These are phyloP conservation scores for Lagocephalus sceleratus DNA, from an alignment of 2,797 vertebrate species.

Conservation along the genomic window DNA sequence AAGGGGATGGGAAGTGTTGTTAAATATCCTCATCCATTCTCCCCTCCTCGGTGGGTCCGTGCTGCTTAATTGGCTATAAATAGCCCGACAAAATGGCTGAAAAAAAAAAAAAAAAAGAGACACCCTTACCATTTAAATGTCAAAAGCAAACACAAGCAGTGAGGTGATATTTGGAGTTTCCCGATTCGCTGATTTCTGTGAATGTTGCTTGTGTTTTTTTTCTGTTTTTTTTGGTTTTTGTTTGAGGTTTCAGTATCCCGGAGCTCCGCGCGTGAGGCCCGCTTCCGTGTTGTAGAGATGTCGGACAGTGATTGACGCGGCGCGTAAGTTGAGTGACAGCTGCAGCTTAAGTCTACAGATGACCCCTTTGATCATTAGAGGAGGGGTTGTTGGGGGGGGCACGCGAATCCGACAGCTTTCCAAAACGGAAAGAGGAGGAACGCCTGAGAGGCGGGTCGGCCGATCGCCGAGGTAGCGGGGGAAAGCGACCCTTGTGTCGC, in stretches of 20 bases:
- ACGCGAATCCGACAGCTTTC: conserved; percentile 53
- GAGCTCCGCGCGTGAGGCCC: background rate
- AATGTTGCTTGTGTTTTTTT: too few species aligned
- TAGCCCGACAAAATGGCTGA: conserved; percentile 62
- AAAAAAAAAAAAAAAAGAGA: conserved; percentile 41
- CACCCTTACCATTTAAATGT: conserved; percentile 52
- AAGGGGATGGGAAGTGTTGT: conserved; percentile 70
- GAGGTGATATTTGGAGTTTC: conserved; percentile 41
- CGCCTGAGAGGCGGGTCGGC: conserved; percentile 30
- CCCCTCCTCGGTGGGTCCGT: conserved; percentile 61
- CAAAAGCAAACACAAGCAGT: conserved; percentile 49
- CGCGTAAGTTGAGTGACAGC: conserved; percentile 62
- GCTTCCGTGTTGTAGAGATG: conserved; percentile 12
- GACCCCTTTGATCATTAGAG: conserved; percentile 71
- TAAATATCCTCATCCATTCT: conserved; percentile 77
- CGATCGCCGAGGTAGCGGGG: conserved; percentile 26
- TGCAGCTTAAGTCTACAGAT: conserved; percentile 64
- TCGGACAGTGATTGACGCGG: conserved; percentile 57
- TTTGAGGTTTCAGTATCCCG: too few species aligned
- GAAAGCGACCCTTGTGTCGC: conserved; percentile 21
- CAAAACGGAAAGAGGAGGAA: conserved; percentile 45
- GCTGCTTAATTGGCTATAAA: conserved; percentile 71
- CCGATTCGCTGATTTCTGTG: conserved; percentile 10
- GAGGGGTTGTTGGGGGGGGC: too few species aligned
- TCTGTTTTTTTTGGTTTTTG: conserved; percentile 4